Conservation (phyloP, 2,888 invertebrate genomes). For the Clitarchus hookeri region DNA sequence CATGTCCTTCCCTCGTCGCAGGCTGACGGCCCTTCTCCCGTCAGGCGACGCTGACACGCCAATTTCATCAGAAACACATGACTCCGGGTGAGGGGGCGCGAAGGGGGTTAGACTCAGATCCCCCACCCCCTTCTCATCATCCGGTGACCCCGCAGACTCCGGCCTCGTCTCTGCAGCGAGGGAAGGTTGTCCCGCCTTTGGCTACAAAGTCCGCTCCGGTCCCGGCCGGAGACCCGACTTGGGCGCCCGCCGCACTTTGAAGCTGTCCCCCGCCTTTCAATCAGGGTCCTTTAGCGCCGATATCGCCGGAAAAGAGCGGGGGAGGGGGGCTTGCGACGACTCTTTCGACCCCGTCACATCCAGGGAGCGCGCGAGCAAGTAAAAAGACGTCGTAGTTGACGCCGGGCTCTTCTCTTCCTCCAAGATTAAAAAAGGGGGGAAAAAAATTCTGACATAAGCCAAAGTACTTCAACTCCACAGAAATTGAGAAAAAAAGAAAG, state of each 20-base stretch:
- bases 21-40: slow-evolving; percentile 29
- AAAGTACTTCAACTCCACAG: neutral
- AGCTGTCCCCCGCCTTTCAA: neutral
- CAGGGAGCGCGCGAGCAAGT: neutral
- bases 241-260: neutral
- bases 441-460: neutral
- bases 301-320: neutral
- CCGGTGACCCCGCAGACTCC: neutral
- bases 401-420: neutral
- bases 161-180: no score
- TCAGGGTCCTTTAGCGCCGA: slow-evolving; percentile 7
- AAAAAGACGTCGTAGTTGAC: neutral
- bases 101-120: no score
- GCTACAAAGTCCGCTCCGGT: neutral
- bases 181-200: neutral
- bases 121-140: neutral
- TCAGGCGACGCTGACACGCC: slow-evolving; percentile 38
- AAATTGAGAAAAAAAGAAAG: neutral
- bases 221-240: neutral
- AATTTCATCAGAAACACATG: slow-evolving; percentile 35
- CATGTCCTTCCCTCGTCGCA: slow-evolving; percentile 24
- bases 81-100: neutral
- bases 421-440: neutral
- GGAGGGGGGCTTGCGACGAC: neutral
- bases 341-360: neutral